Evolutionary conservation across 2,113 vertebrate species (phyloP), one percentile per base, ranked within the genome.

Genomic region (Helogale parvula): DNA sequence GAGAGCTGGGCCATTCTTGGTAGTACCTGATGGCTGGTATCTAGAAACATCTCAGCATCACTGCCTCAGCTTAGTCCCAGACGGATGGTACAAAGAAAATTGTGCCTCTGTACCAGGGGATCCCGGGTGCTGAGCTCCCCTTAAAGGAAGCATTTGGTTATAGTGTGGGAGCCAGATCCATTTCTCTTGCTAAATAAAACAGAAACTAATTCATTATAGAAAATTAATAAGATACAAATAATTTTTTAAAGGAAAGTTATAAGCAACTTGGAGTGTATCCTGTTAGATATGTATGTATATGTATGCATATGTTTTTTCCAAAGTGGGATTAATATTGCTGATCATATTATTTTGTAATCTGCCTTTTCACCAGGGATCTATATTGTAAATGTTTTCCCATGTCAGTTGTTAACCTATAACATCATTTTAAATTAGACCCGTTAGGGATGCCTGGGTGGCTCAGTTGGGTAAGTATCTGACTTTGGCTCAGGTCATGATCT

Each of bases 221-320:
- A 93, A 96, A 97, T 65, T 72, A 81, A 88, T 35, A 90, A 60
- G 84, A 60, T 83, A 79, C 16, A 91, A n/a, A 76, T 83, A 77
- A 7, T 33, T 57, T 72, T 93, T 57, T 54, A 87, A 47, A 17
- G 50, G 60, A 92, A 88, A 86, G 47, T 38, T 77, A 13, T 71
- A 90, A 93, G 27, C 45, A 79, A 52, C 33, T 68, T 84, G 31
- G 38, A 71, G 13, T 90, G 0, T 77, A 74, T 80, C 17, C 38
- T 92, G 10, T 92, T 33, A 57, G 35, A 23, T 88, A 63, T 35
- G 68, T 72, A 9, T 60, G 14, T 80, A 65, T 2, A 4, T 63
- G 25, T 72, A 3, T 96, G 10, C 21, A 1, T 72, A 23, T 47
- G 27, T 71, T n/a, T 57, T 68, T 88, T 45, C 19, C 71, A 94